Percentiles rank a stretch among this genome's conserved stretches.
phyloP scores from a whole-genome alignment of 2,888 invertebrate species.

The Zootermopsis nevadensis region DNA sequence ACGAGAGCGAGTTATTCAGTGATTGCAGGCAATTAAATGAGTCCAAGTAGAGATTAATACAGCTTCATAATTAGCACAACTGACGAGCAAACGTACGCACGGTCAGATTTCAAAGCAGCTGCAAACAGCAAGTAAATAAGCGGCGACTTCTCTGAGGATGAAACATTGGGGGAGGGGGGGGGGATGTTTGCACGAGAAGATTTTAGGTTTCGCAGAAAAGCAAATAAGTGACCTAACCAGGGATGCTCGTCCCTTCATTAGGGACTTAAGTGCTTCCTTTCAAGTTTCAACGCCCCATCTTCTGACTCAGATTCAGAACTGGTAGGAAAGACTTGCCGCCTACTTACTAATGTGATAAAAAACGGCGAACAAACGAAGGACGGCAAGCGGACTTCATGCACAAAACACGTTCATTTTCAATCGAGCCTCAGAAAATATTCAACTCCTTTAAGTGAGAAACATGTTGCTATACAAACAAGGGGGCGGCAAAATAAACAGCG shows the following conservation, averaged over 20 bases:
- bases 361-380: neutral
- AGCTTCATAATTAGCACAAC: conserved; percentile 29
- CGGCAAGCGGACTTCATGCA: neutral
- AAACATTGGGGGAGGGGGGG: neutral
- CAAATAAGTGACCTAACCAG: conserved; percentile 37
- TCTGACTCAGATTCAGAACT: neutral
- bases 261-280: conserved; percentile 41
- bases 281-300: conserved; percentile 33
- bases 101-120: conserved; percentile 5
- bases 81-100: conserved; percentile 5
- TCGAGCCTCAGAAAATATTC: neutral
- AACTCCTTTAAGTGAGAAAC: neutral
- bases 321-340: neutral
- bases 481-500: too few relatives aligned
- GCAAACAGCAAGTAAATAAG: conserved; percentile 6
- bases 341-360: neutral
- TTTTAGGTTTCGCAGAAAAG: conserved; percentile 40
- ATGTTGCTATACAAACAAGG: neutral
- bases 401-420: neutral
- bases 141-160: neutral
- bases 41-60: neutral
- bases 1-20: neutral
- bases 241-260: conserved; percentile 29
- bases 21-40: neutral
- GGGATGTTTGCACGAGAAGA: conserved; percentile 32